phyloP scores from a whole-genome alignment of 2,113 vertebrate species.

The Melozone crissalis region DNA sequence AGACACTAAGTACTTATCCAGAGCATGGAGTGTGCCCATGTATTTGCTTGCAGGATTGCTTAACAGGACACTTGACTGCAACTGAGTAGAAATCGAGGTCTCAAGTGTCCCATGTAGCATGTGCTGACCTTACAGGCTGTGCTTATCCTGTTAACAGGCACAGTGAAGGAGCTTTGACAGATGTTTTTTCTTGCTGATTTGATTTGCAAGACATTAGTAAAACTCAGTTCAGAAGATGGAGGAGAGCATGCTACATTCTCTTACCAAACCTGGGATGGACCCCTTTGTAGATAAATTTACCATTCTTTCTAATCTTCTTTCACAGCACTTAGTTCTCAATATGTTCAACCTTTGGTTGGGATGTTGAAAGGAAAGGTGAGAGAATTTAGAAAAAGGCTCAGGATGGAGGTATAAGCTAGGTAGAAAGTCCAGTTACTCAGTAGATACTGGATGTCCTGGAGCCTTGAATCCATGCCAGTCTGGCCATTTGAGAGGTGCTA shows the following conservation, averaged over 20 bases:
- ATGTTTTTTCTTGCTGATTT: not conserved
- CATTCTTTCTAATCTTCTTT: not conserved
- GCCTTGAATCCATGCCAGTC: not conserved
- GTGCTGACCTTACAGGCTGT: fast-evolving
- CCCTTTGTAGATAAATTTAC: not conserved
- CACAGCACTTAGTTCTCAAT: not conserved
- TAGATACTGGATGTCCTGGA: not conserved
- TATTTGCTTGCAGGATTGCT: not conserved
- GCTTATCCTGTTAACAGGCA: not conserved
- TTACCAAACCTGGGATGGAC: not conserved
- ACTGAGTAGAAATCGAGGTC: not conserved
- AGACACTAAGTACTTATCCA: not conserved
- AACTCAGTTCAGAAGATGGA: not conserved
- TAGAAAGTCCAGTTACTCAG: not conserved
- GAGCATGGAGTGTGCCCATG: not conserved
- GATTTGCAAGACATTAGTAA: not conserved
- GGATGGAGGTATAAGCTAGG: not conserved
- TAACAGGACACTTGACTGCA: not conserved
- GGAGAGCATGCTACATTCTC: not conserved
- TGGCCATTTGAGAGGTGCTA: not conserved
- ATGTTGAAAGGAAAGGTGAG: not conserved
- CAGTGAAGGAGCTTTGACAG: not conserved
- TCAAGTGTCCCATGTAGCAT: not conserved
- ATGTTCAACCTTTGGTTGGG: not conserved
- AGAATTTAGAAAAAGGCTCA: not conserved